These are phyloP conservation scores for Anthoscopus minutus DNA, from an alignment of 2,113 vertebrate species.

Conservation along the genomic window DNA sequence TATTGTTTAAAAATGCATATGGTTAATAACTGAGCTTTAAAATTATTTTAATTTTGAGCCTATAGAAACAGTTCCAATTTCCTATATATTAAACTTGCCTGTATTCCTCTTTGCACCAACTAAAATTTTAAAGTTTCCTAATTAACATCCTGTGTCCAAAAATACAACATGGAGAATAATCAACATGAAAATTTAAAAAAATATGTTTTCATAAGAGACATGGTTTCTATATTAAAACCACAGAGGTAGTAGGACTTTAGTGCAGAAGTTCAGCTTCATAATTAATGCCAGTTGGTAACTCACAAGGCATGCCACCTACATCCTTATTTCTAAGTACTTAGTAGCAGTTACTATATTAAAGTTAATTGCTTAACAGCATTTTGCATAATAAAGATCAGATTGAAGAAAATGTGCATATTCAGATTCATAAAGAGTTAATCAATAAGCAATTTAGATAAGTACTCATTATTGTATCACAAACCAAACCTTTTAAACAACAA, in stretches of 20 bases:
- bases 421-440: not conserved
- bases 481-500: not conserved
- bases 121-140: not conserved
- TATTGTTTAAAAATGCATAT: not conserved
- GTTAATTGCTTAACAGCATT: not conserved
- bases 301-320: not conserved
- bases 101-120: not conserved
- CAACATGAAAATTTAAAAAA: not conserved
- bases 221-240: not conserved
- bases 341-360: not conserved
- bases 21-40: not conserved
- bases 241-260: not conserved
- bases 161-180: slow-evolving; percentile 1
- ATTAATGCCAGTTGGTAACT: not conserved
- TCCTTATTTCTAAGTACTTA: not conserved
- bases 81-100: not conserved
- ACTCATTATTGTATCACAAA: not conserved
- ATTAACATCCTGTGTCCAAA: not conserved
- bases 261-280: not conserved
- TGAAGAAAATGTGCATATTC: not conserved
- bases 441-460: not conserved
- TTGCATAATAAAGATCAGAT: not conserved
- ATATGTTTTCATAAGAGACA: not conserved
- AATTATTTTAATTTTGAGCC: not conserved
- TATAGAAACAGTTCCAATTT: not conserved